Evolutionary conservation across 2,888 invertebrate species (phyloP).

Genomic region (Iselma pallidipennis): DNA sequence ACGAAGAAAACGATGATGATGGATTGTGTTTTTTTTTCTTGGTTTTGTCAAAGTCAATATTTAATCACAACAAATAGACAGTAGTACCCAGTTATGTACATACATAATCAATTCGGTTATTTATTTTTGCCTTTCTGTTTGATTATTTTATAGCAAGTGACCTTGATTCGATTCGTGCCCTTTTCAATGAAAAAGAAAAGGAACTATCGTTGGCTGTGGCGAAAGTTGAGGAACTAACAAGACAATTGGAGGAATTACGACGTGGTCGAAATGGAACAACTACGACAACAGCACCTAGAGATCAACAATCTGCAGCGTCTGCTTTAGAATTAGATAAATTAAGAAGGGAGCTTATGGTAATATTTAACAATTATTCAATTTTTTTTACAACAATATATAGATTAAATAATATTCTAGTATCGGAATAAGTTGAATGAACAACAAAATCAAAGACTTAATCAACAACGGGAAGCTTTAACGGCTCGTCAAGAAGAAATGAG

Average conservation of each 20-base stretch:
- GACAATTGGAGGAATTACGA: conserved; percentile 90
- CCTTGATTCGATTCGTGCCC: conserved; percentile 91
- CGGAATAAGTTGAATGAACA: conserved; percentile 96
- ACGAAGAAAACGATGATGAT: not conserved
- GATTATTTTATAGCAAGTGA: conserved; percentile 86
- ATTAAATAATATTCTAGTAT: conserved; percentile 66
- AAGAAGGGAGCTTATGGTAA: conserved; percentile 88
- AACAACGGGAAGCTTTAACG: conserved; percentile 85
- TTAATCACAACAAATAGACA: not conserved
- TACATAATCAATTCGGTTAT: not conserved
- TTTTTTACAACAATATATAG: not conserved
- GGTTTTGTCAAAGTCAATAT: not conserved
- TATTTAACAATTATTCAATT: conserved; percentile 38
- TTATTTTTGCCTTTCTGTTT: too few relatives aligned
- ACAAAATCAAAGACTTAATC: conserved; percentile 86
- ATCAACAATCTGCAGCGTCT: conserved; percentile 68
- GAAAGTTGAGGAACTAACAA: conserved; percentile 94
- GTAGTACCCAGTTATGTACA: not conserved
- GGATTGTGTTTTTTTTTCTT: not conserved
- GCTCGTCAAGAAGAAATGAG: conserved; percentile 90
- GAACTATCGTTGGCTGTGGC: conserved; percentile 96
- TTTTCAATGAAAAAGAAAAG: conserved; percentile 98
- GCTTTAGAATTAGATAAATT: conserved; percentile 91
- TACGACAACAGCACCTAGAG: conserved; percentile 52
- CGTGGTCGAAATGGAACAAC: conserved; percentile 58